Conservation (phyloP, 2,888 invertebrate genomes). For the Ornithoptera alexandrae region DNA sequence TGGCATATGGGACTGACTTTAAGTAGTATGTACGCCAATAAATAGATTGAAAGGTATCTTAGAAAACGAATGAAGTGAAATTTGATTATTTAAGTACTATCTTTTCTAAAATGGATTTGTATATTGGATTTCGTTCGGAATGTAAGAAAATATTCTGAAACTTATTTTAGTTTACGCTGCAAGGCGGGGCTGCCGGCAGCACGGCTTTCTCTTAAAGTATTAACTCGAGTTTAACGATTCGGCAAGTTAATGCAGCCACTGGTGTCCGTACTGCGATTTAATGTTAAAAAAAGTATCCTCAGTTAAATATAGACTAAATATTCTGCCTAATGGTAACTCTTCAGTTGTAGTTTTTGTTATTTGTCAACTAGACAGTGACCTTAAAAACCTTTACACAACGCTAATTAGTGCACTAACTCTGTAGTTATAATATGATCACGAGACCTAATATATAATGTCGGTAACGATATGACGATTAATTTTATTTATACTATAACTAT, state of each 20-base stretch:
- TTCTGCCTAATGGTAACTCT: not conserved
- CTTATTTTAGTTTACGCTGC: not conserved
- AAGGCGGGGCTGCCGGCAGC: constrained; percentile 1
- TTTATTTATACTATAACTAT: not conserved
- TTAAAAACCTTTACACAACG: too few relatives aligned
- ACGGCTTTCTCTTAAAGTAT: constrained; percentile 5
- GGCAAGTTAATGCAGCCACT: constrained; percentile 7
- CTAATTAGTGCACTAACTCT: too few relatives aligned
- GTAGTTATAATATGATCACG: too few relatives aligned
- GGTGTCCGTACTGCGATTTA: constrained; percentile 4
- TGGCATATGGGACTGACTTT: too few relatives aligned
- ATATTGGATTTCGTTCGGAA: not conserved
- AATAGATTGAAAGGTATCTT: too few relatives aligned
- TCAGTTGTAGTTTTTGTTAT: not conserved
- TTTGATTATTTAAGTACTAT: not conserved
- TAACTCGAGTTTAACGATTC: constrained; percentile 21
- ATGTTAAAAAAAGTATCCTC: not conserved
- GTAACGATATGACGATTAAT: not conserved
- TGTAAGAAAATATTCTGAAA: not conserved
- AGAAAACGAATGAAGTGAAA: not conserved
- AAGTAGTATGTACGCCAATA: too few relatives aligned
- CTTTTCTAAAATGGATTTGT: not conserved
- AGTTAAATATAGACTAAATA: not conserved
- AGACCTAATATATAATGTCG: not conserved
- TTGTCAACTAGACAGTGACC: too few relatives aligned